Evolutionary conservation across 2,888 invertebrate genomes (phyloP).

Genomic region (Drosophila austrosaltans): DNA sequence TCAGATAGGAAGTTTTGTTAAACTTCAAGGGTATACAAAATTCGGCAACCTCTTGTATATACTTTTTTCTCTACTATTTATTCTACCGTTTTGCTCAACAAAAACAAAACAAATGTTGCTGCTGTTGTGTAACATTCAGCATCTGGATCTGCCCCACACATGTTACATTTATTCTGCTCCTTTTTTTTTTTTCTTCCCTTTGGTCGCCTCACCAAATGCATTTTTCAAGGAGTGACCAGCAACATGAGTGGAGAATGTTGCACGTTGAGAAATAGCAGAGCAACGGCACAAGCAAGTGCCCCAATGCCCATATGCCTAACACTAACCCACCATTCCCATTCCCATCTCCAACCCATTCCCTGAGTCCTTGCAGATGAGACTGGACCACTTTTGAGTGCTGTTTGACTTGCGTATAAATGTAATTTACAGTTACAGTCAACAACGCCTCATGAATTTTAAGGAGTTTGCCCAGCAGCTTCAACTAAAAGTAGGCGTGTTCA

Average conservation of each 20-base stretch:
- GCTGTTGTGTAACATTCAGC: conserved; percentile 26
- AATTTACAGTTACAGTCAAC: conserved; percentile 70
- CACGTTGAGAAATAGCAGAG: conserved; percentile 41
- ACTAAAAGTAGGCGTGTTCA: conserved; percentile 17
- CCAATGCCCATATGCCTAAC: no score
- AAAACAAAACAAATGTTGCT: conserved; percentile 50
- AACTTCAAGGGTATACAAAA: no score
- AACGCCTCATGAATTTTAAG: conserved; percentile 74
- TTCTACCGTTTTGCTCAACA: conserved; percentile 40
- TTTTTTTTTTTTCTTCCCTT: conserved; percentile 28
- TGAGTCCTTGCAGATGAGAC: background rate
- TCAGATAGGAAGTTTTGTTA: no score
- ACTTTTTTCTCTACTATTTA: no score
- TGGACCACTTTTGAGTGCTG: conserved; percentile 56
- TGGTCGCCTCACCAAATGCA: conserved; percentile 54
- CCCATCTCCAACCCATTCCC: conserved; percentile 1
- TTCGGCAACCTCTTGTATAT: no score
- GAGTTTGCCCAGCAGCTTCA: conserved; percentile 41
- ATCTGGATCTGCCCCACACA: conserved; percentile 40
- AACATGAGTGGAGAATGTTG: conserved; percentile 41
- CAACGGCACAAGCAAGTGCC: no score
- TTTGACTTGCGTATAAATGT: conserved; percentile 74
- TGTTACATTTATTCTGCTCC: conserved; percentile 34
- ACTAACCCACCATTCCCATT: conserved; percentile 34
- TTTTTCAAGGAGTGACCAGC: conserved; percentile 59